Percentiles rank a stretch among this genome's conserved stretches.
phyloP scores from a whole-genome alignment of 2,113 vertebrate species.

The Hippopotamus amphibius region DNA sequence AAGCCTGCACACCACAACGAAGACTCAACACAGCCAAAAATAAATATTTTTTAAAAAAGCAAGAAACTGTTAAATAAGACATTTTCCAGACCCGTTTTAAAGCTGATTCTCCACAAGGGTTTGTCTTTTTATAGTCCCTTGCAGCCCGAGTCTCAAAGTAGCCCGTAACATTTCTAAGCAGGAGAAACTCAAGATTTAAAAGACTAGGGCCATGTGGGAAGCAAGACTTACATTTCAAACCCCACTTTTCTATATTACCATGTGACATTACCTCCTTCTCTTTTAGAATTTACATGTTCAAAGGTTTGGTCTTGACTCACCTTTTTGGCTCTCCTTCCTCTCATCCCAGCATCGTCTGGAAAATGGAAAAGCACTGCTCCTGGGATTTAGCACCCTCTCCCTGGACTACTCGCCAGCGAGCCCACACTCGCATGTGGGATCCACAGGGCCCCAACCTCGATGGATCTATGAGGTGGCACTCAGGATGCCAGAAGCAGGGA shows the following conservation, averaged over 20 bases:
- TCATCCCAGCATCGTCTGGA: background rate
- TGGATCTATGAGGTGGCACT: background rate
- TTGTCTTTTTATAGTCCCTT: background rate
- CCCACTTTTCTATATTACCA: background rate
- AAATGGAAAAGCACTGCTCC: background rate
- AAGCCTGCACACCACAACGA: too few species aligned
- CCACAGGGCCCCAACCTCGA: background rate
- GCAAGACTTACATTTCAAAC: background rate
- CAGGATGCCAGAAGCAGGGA: background rate
- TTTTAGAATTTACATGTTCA: background rate
- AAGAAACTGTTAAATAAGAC: background rate
- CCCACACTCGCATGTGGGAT: background rate
- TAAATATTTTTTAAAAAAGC: too few species aligned
- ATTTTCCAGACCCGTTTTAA: background rate
- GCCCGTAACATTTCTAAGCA: background rate
- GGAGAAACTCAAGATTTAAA: background rate
- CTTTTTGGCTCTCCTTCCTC: background rate
- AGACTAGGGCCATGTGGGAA: background rate
- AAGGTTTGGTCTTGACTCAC: background rate
- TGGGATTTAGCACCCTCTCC: rapidly evolving
- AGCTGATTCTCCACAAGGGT: background rate
- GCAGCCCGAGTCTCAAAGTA: background rate
- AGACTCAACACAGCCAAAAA: too few species aligned
- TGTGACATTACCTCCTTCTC: background rate
- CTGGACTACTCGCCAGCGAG: background rate